Evolutionary conservation across 2,888 invertebrate species (phyloP).

Genomic region (Cabera pusaria): DNA sequence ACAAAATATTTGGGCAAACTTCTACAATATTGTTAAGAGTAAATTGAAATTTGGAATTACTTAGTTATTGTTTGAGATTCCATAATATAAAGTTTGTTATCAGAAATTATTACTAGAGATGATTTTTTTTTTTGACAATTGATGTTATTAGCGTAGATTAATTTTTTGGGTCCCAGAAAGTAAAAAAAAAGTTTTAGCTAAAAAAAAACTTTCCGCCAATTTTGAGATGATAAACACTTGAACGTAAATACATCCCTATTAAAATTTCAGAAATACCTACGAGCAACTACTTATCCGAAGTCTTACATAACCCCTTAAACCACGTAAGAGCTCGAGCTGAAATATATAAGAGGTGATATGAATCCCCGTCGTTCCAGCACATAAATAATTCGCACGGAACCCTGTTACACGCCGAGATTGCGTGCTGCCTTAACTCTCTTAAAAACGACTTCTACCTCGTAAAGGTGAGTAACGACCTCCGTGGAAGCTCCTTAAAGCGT

Average conservation of each 20-base stretch:
- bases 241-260: conserved; percentile 6
- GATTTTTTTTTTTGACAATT: too few relatives aligned
- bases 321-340: conserved; percentile 23
- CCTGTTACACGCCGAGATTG: conserved; percentile 64
- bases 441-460: conserved; percentile 68
- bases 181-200: too few relatives aligned
- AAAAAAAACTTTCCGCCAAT: too few relatives aligned
- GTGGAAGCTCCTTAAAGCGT: conserved; percentile 43
- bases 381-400: conserved; percentile 58
- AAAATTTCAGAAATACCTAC: conserved; percentile 12
- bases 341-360: conserved; percentile 40
- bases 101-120: too few relatives aligned
- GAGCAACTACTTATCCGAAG: conserved; percentile 17
- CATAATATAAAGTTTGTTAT: conserved; percentile 1
- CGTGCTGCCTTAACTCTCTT: conserved; percentile 66
- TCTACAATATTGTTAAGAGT: conserved; percentile 45
- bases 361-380: conserved; percentile 42
- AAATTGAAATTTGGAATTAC: conserved; percentile 48
- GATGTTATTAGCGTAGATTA: too few relatives aligned
- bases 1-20: conserved; percentile 58
- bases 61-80: conserved; percentile 13
- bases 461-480: conserved; percentile 65
- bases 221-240: too few relatives aligned
- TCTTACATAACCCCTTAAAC: conserved; percentile 19
- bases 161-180: too few relatives aligned